Evolutionary conservation across 1,140 invertebrate genomes (phyloP), one percentile per base, ranked within the genome.

Genomic region (Orius insidiosus): DNA sequence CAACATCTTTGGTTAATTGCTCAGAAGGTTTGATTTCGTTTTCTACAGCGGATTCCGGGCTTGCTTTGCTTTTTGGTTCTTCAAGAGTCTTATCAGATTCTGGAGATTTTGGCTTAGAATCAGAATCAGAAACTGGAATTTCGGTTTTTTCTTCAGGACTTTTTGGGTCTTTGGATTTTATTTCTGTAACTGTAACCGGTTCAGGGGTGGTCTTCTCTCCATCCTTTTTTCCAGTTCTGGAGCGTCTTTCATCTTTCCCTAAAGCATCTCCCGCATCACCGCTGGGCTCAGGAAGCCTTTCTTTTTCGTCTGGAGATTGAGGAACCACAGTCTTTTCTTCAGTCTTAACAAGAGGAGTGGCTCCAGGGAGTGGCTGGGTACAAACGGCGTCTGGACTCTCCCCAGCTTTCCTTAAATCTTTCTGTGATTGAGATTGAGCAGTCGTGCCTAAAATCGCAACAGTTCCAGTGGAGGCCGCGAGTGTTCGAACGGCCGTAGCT

Each of bases 391-490:
- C 31, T 16, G 30, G 30, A 15, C 34, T 32, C 1, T 30, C 34
- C 2, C 13, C 11, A 2, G 42, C 31, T 13, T 19, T 11, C 7
- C 42, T 34, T 2, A 13, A 18, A 11, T 40, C 15, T 19, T 47
- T 35, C 18, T 47, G 37, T 8, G 31, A 15, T 30, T 3, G 18
- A 11, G 45, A 43, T 45, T 58, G 56, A 24, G 56, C 56, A 3
- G 55, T 58, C 2, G 54, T 57, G 1, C 53, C 53, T 11, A 57
- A 32, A 24, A 57, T 58, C 6, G 56, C 55, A 13, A 58, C 56
- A 2, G 55, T 54, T 0, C 55, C 53, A 6, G 55, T 56, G 11
- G 49, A 50, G 0, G 56, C 54, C 1, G 54, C 56, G 7, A 58
- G 35, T 3, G 52, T 52, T 6, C 53, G 34, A 6, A 56, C 51